Base-by-base conservation (phyloP, 2,888 invertebrate genomes). In the Stenolophus ochropezus region DNA sequence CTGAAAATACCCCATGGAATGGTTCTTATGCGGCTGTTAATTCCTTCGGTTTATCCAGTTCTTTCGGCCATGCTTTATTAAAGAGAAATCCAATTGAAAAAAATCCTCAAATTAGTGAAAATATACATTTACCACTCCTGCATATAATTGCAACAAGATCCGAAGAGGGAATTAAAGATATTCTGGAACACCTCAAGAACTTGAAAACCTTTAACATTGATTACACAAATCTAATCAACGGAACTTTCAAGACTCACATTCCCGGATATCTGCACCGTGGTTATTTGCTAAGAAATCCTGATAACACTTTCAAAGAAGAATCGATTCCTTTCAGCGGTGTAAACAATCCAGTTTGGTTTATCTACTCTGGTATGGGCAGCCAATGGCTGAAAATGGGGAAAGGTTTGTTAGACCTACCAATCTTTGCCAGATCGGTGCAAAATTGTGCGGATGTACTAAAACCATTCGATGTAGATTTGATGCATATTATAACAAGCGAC, bases 41-140 rank as follows among this genome's bases (percentile, higher is more conserved):
- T 91, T 97, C 97, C 11, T 97, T 99, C 89, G 99, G 99, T n/a
- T 96, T 99, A 89, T 97, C 98, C 84, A 98, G 99, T 78, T 96
- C 97, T 74, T 98, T 97, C 89, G 97, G 96, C 4, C 98, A 98
- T 90, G 90, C 96, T 0, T 91, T 98, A 84, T 91, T 98, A 11
- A 94, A 94, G 87, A 94, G 96, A 18, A 94, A 95, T 88, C 18
- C 27, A 92, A 93, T 0, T 93, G 65, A 69, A 27, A 69, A 33
- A 27, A 69, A 2, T 16, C 18, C 65, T 16, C 16, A 18, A 14
- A 49, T 23, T 91, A 6, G 93, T 92, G 86, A 86, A 0, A 11
- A 5, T 5, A 11, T 18, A 14, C 73, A 73, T 58, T 86, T 92
- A 71, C 94, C 95, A 0, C 92, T 94, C 84, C 89, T 97, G 49